Evolutionary conservation across 2,113 vertebrate species (phyloP), one percentile per base, ranked within the genome.

Genomic region (Anarrhichthys ocellatus): DNA sequence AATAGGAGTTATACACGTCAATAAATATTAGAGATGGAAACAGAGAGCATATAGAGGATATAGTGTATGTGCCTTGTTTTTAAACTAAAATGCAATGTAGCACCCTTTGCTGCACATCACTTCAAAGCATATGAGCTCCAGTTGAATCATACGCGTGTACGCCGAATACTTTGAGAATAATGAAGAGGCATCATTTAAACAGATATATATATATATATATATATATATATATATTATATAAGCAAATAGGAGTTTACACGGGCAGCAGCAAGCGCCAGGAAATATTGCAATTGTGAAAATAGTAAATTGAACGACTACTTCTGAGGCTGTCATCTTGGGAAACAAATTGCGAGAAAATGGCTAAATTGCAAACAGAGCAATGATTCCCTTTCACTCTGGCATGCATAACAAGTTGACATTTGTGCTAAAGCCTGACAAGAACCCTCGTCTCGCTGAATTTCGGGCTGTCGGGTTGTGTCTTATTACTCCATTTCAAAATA

Each of bases 401-500:
- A 46, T 29, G 13, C 24, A 54, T 62, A n/a, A 66, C 44, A 71
- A 40, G 40, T 50, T 80, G 48, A 46, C 48, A 70, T 70, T 32
- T 70, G 29, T 65, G 24, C 59, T 52, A 27, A 58, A 50, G 63
- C 65, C 70, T 29, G 56, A 69, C 11, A 27, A 63, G 22, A 66
- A 48, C n/a, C 32, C 22, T n/a, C 3, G 11, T 50, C 5, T 29
- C 20, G 18, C 13, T 5, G n/a, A 69, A 46, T 65, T 24, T 65
- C n/a, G 48, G 59, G 36, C 71, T 64, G 22, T 58, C 17, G 32
- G 40, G 38, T 17, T 56, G 66, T 61, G 63, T 50, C 20, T 42
- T 64, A 65, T 40, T 27, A 5, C 48, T 72, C 10, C 0, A 32
- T 50, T 73, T 61, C 18, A 52, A 68, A 83, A 73, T 44, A 24